A percentile compares a stretch with the other conserved stretches of the same genome.
phyloP scores from a whole-genome alignment of 2,797 vertebrate genomes.

The Emys orbicularis region DNA sequence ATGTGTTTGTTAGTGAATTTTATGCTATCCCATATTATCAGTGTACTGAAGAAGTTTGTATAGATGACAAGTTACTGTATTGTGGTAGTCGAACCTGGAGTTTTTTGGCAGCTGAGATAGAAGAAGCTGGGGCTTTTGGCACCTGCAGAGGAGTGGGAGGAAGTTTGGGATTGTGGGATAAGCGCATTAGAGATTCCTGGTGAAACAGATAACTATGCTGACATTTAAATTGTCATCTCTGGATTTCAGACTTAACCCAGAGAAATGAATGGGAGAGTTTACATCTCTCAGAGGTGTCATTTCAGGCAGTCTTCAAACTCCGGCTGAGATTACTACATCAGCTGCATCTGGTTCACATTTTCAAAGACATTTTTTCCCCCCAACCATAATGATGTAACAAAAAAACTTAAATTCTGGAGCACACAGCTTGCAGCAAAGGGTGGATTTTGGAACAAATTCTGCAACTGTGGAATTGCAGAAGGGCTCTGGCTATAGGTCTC shows the following conservation, averaged over 20 bases:
- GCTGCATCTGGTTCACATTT: fast-evolving
- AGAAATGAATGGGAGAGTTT: neutral
- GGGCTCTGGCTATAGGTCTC: neutral
- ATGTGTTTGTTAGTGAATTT: neutral
- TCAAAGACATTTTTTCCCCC: neutral
- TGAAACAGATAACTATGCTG: neutral
- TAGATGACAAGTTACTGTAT: neutral
- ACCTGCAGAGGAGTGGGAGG: neutral
- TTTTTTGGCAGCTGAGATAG: neutral
- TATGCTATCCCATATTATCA: neutral
- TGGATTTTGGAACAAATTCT: neutral
- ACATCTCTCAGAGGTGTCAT: neutral
- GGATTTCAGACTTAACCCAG: neutral
- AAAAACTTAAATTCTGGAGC: neutral
- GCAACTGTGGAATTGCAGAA: neutral
- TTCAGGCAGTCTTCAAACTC: neutral
- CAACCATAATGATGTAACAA: neutral
- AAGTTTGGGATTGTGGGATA: neutral
- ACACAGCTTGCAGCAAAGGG: neutral
- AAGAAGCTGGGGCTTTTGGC: neutral
- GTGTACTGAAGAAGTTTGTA: neutral
- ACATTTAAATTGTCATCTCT: neutral
- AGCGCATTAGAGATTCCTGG: neutral
- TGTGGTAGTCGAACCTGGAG: neutral
- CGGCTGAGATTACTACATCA: fast-evolving